Percentiles rank a stretch among this genome's conserved stretches.
These are phyloP conservation scores for Panulirus ornatus DNA, from an alignment of 1,140 invertebrate genomes.

Conservation along the genomic window DNA sequence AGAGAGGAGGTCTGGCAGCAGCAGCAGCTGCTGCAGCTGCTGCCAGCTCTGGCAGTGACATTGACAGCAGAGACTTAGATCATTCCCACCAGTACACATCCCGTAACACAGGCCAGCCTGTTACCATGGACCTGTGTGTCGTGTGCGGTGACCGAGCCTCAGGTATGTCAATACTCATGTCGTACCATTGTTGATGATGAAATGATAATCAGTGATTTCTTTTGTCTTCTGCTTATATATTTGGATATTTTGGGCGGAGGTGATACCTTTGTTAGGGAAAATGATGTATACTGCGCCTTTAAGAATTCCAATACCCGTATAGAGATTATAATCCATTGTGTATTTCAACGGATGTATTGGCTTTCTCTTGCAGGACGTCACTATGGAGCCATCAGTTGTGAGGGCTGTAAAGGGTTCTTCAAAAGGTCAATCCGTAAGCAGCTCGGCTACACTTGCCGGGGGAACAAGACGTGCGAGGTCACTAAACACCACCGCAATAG, in stretches of 20 bases:
- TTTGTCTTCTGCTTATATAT: no score
- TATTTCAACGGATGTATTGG: no score
- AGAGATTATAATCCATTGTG: no score
- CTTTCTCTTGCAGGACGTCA: conserved; percentile 84
- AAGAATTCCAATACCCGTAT: no score
- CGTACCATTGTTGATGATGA: not conserved
- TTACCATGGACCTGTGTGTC: conserved; percentile 89
- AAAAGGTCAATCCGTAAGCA: conserved; percentile 96
- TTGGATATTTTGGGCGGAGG: no score
- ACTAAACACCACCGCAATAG: conserved; percentile 98
- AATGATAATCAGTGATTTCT: no score
- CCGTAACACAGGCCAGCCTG: conserved; percentile 71
- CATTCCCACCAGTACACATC: conserved; percentile 70
- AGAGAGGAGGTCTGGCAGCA: conserved; percentile 66
- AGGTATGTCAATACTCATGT: conserved; percentile 76
- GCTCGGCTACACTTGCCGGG: conserved; percentile 96
- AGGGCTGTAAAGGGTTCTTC: conserved; percentile 96
- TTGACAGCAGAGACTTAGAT: conserved; percentile 53
- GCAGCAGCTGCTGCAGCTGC: conserved; percentile 65
- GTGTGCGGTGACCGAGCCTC: conserved; percentile 96
- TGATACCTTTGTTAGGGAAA: no score
- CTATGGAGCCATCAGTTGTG: conserved; percentile 95
- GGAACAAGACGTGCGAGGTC: conserved; percentile 96
- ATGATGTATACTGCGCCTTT: no score
- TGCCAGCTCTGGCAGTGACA: conserved; percentile 62